A percentile compares a stretch with the other conserved stretches of the same genome.
Conservation (phyloP, 1,140 invertebrate genomes). For the Meloidogyne floridensis region DNA sequence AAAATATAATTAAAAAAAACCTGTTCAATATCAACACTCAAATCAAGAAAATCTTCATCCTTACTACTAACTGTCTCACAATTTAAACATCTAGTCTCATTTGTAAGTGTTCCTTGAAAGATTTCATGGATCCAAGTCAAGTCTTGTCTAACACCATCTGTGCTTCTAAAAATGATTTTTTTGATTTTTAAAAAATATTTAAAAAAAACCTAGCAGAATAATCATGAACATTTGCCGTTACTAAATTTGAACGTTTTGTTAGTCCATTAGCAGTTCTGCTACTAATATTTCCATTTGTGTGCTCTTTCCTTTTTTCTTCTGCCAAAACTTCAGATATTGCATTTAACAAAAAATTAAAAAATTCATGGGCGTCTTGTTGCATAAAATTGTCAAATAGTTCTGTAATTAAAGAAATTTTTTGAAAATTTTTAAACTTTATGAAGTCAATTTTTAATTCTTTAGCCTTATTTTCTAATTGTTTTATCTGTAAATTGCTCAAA, state of each 20-base stretch:
- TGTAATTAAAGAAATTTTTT: slow-evolving; percentile 67
- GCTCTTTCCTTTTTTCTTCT: slow-evolving; percentile 71
- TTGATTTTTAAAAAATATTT: not conserved
- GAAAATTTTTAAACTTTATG: too few species aligned
- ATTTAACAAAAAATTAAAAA: slow-evolving; percentile 97
- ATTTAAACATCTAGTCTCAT: slow-evolving; percentile 96
- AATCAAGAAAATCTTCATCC: slow-evolving; percentile 98
- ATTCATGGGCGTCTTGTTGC: slow-evolving; percentile 99
- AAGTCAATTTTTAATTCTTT: too few species aligned
- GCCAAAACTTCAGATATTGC: slow-evolving; percentile 76
- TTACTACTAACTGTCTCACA: slow-evolving; percentile 98
- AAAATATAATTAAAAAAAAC: not conserved
- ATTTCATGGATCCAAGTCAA: slow-evolving; percentile 95
- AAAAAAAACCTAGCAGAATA: slow-evolving; percentile 16
- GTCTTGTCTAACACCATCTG: slow-evolving; percentile 24
- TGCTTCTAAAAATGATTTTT: slow-evolving; percentile 13
- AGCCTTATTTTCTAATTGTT: too few species aligned
- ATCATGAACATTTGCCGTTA: slow-evolving; percentile 24
- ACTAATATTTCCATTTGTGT: slow-evolving; percentile 16
- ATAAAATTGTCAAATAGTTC: slow-evolving; percentile 98
- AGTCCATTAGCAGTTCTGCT: slow-evolving; percentile 37
- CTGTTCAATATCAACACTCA: slow-evolving; percentile 97
- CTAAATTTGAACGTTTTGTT: slow-evolving; percentile 13
- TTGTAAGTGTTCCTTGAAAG: slow-evolving; percentile 97
- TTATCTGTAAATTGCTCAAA: too few species aligned